Base-by-base conservation (phyloP, 2,797 vertebrate genomes). In the Helostoma temminkii region DNA sequence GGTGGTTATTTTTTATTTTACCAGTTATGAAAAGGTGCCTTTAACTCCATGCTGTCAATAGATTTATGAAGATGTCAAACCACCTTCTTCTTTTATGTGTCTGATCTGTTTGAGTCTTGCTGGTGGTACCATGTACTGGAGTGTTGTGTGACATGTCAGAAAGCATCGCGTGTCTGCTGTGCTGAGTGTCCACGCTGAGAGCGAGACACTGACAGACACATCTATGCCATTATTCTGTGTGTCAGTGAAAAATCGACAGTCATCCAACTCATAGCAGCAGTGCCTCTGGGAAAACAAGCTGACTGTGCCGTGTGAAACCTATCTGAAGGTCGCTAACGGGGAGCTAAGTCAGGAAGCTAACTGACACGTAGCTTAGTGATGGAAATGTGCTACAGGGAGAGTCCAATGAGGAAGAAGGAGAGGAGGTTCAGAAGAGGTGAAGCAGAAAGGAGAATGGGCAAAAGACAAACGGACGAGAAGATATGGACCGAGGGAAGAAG, bases 111-210 rank as follows among this genome's bases (percentile, higher is more conserved):
- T 49, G 66, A 7, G 19, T 48, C n/a, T 46, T 9, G 46, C 64
- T 45, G 71, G 43, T 30, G 57, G 74, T 36, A 9, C 14, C 10
- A 1, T 39, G 19, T 11, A 3, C 0, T 26, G 72, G 47, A 24
- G 41, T 22, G 78, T 58, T 62, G 66, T 67, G 46, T 61, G 66
- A 71, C 62, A 68, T 55, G 76, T 78, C 77, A 76, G 66, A 6
- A 36, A n/a, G 24, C 48, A 69, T n/a, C n/a, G n/a, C 50, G 9
- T 63, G 71, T 15, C 21, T 76, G n/a, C 71, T 22, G 42, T 15
- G 62, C 37, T 28, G 74, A 67, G 34, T 22, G 57, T 50, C 52
- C 24, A 15, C 30, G 39, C 69, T 58, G 59, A 71, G 53, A 71
- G 79, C 74, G 9, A 34, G 30, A 49, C 30, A 22, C 70, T 71